Base-by-base conservation (phyloP, 2,888 invertebrate species). In the Perizoma flavofasciatum region DNA sequence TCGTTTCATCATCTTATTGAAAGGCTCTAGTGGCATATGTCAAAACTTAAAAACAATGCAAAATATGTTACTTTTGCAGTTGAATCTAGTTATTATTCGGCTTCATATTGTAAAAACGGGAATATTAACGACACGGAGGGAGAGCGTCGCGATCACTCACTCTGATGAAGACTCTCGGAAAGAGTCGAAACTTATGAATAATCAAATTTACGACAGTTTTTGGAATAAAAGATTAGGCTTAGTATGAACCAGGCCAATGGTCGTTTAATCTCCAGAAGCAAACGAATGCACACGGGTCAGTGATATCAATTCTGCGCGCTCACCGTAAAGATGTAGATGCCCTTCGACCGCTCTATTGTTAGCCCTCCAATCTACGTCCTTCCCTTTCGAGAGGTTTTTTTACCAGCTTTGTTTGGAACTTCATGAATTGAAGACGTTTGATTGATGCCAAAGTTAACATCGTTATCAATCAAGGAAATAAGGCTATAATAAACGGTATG, bases 321-420 rank as follows among this genome's bases (percentile, higher is more conserved):
- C 75, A 81, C 81, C 91, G 90, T 89, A 79, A 91, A 88, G 89
- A 91, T 91, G 79, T 55, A 74, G 90, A 91, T 91, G 91, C 87
- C 91, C 92, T 91, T 88, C 88, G 75, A 59, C 48, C 59, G 66
- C 61, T 72, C 88, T 81, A 90, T 90, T 90, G 91, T 90, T 65
- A 69, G 75, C 81, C 85, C 86, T 84, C 78, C 74, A 80, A 77
- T 81, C 85, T 80, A 78, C 70, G 75, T 67, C 75, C 76, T 74
- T 67, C 69, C 56, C 62, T 63, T 63, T 55, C 51, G 35, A 57
- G 55, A 58, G 55, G 59, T 54, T 59, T 61, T 22, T 65, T 59
- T 62, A 60, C 55, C 53, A 49, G 52, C 44, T 64, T 64, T 66
- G 57, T 59, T 63, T 55, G 60, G 41, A 47, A 49, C 43, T 49